A percentile compares a stretch with the other conserved stretches of the same genome.
phyloP scores from a whole-genome alignment of 2,888 invertebrate species.

The Eilema sororculum region DNA sequence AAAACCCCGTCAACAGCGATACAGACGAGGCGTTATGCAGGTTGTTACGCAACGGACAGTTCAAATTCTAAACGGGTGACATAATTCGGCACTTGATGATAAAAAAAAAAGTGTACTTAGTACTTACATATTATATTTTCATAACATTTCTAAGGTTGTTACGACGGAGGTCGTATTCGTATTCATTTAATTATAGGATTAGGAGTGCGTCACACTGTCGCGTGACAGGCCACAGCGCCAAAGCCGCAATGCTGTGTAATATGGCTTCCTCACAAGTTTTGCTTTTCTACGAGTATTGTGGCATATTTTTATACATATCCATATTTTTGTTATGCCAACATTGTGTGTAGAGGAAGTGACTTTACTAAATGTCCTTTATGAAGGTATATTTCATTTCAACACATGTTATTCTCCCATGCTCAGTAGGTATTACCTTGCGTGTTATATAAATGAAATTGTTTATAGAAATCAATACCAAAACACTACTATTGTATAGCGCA shows the following conservation, averaged over 20 bases:
- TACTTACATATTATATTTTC: constrained; percentile 6
- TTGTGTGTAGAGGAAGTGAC: constrained; percentile 16
- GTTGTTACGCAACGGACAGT: neutral
- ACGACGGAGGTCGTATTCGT: constrained; percentile 55
- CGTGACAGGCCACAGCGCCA: constrained; percentile 51
- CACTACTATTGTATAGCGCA: constrained; percentile 12
- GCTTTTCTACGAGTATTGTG: constrained; percentile 32
- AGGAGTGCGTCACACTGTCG: constrained; percentile 56
- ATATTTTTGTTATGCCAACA: constrained; percentile 25
- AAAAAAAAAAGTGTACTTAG: neutral
- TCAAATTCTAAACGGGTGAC: neutral
- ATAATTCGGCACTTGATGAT: neutral
- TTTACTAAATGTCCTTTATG: constrained; percentile 9
- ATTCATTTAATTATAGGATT: constrained; percentile 77
- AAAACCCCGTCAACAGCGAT: neutral
- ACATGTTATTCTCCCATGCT: neutral
- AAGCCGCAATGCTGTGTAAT: constrained; percentile 43
- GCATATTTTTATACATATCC: constrained; percentile 25
- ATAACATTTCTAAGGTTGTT: constrained; percentile 43
- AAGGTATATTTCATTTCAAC: neutral
- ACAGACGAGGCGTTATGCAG: neutral
- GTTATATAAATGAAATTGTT: constrained; percentile 5
- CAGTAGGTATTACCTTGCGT: neutral
- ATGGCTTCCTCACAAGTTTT: constrained; percentile 48
- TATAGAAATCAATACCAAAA: constrained; percentile 11